phyloP scores from a whole-genome alignment of 2,888 invertebrate species.

The Machimus atricapillus region DNA sequence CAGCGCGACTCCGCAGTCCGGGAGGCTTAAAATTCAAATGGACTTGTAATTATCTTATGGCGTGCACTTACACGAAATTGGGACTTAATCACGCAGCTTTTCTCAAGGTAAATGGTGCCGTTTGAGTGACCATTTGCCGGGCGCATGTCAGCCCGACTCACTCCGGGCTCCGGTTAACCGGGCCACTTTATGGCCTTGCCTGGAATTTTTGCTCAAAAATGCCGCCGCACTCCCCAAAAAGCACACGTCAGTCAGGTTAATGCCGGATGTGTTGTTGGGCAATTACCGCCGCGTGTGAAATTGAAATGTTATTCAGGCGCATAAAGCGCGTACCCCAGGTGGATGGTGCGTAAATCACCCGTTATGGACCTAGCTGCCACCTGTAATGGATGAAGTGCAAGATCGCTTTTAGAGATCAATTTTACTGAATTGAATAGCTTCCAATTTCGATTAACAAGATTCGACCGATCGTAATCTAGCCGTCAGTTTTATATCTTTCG shows the following conservation, averaged over 20 bases:
- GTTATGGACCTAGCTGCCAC: neutral
- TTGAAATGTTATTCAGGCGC: neutral
- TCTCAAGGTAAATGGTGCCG: conserved; percentile 13
- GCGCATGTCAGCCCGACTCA: neutral
- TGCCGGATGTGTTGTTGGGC: neutral
- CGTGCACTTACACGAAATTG: neutral
- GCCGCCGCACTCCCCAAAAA: neutral
- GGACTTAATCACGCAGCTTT: conserved; percentile 21
- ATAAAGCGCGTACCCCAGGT: neutral
- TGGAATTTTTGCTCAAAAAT: neutral
- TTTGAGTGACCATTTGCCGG: conserved; percentile 25
- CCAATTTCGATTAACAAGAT: neutral
- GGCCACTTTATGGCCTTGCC: neutral
- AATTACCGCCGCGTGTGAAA: neutral
- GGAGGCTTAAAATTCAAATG: neutral
- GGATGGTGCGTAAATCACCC: neutral
- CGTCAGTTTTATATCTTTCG: neutral
- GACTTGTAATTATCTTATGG: conserved; percentile 23
- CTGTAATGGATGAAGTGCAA: neutral
- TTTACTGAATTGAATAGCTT: neutral
- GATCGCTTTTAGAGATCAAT: neutral
- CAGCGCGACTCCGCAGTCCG: neutral
- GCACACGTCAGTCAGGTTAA: neutral
- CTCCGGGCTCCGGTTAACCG: neutral
- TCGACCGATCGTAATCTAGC: neutral